phyloP scores from a whole-genome alignment of 2,113 vertebrate genomes.

The Corydoras sp. region DNA sequence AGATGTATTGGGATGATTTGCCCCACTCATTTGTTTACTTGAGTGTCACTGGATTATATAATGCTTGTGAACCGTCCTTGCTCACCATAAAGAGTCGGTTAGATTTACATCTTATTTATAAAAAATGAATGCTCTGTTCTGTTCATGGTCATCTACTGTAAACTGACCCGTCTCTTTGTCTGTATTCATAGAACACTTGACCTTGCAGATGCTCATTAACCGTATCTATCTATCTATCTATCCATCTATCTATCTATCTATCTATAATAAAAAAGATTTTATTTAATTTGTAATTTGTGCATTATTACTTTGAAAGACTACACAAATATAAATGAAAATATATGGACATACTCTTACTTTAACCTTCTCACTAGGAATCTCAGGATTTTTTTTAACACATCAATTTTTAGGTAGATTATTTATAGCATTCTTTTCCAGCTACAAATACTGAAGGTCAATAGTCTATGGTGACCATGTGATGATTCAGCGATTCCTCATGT shows the following conservation, averaged over 20 bases:
- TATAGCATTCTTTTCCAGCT: too few species aligned
- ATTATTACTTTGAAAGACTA: too few species aligned
- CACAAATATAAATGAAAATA: too few species aligned
- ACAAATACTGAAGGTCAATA: too few species aligned
- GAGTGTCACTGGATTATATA: constrained; percentile 14
- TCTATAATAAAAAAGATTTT: neutral
- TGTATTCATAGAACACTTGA: constrained; percentile 28
- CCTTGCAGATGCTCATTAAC: constrained; percentile 38
- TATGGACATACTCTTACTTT: too few species aligned
- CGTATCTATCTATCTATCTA: neutral
- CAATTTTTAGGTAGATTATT: too few species aligned
- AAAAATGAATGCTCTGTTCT: neutral
- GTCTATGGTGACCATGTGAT: too few species aligned
- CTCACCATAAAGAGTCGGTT: constrained; percentile 9
- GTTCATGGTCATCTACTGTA: neutral
- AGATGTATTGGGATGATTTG: constrained; percentile 11
- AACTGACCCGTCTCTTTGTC: neutral
- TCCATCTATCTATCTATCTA: neutral
- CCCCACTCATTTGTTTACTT: neutral
- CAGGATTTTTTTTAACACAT: too few species aligned
- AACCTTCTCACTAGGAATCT: too few species aligned
- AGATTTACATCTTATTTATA: constrained; percentile 1
- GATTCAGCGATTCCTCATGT: too few species aligned
- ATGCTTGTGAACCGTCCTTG: constrained; percentile 8
- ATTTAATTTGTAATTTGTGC: too few species aligned